Evolutionary conservation across 2,888 invertebrate species (phyloP).

Genomic region (Eupithecia abbreviata): DNA sequence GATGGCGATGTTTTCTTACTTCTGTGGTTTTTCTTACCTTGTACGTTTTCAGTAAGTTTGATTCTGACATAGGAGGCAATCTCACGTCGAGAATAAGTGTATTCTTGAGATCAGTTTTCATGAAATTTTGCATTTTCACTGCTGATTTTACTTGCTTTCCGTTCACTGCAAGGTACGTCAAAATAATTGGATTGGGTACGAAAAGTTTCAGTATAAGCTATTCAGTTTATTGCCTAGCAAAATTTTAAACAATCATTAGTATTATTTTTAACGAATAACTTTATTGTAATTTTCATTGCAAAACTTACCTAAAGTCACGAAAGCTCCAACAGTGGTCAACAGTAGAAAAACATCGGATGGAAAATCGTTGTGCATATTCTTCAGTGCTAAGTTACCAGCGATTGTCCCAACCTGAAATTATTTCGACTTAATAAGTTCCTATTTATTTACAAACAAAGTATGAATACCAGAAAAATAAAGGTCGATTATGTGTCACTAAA

Average conservation of each 20-base stretch:
- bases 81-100: constrained; percentile 76
- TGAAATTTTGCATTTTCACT: constrained; percentile 65
- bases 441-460: background rate
- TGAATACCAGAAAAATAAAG: too few species aligned
- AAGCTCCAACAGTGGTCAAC: constrained; percentile 84
- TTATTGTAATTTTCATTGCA: background rate
- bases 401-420: constrained; percentile 85
- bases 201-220: background rate
- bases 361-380: constrained; percentile 87
- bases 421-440: background rate
- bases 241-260: too few species aligned
- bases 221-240: too few species aligned
- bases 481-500: too few species aligned
- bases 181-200: background rate
- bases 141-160: constrained; percentile 50
- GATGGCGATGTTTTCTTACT: background rate
- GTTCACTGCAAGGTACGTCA: constrained; percentile 58
- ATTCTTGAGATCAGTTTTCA: constrained; percentile 67
- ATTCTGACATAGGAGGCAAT: constrained; percentile 70
- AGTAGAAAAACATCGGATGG: constrained; percentile 89
- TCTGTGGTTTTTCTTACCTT: constrained; percentile 60
- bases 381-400: constrained; percentile 87
- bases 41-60: constrained; percentile 67
- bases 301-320: constrained; percentile 77
- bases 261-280: too few species aligned